Evolutionary conservation across 2,797 vertebrate species (phyloP).

Genomic region (Garrulus glandarius): DNA sequence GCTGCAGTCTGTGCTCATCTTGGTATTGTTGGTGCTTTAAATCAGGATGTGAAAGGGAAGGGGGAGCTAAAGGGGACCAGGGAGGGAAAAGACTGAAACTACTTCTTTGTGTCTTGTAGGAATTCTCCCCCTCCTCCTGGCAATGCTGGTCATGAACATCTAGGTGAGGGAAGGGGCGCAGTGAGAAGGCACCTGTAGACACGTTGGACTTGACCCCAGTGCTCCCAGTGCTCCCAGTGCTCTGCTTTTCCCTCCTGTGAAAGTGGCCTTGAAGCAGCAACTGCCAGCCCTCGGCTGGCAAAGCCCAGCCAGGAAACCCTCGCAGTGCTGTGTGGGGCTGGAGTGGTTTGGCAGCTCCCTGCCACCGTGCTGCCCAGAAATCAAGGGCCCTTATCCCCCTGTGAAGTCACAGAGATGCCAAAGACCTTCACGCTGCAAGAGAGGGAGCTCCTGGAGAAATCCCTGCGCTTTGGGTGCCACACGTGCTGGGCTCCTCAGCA

Average conservation of each 20-base stretch:
- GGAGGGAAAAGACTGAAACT: not conserved
- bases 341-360: not conserved
- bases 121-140: slow-evolving; percentile 28
- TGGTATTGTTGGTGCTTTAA: not conserved
- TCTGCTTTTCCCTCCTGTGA: not conserved
- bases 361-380: not conserved
- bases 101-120: not conserved
- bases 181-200: not conserved
- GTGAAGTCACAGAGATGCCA: too few species aligned
- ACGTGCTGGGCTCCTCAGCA: not conserved
- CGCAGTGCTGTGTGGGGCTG: not conserved
- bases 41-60: not conserved
- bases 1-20: not conserved
- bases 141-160: not conserved
- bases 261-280: not conserved
- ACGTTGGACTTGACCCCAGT: not conserved
- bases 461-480: accelerated
- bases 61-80: not conserved
- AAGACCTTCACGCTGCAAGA: accelerated
- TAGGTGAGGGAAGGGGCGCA: not conserved
- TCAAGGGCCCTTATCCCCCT: accelerated
- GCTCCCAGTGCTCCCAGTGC: not conserved
- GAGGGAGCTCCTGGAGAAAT: not conserved
- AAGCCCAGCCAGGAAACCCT: not conserved
- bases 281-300: not conserved